These are phyloP conservation scores for Rhinogobius similis DNA, from an alignment of 2,113 vertebrate genomes.

Conservation along the genomic window DNA sequence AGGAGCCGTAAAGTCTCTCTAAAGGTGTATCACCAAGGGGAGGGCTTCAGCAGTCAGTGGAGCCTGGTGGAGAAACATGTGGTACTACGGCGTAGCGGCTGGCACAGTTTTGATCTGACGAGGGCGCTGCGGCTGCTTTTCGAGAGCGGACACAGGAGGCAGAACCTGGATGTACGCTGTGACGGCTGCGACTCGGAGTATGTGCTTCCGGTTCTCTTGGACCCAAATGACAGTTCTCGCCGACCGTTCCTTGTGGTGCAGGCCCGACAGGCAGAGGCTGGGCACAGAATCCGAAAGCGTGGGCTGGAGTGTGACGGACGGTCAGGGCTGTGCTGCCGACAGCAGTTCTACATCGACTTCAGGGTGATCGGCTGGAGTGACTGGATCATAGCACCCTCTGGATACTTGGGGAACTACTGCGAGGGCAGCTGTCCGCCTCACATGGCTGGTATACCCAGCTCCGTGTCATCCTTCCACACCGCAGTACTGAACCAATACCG, in stretches of 20 bases:
- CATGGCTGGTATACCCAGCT: slow-evolving; percentile 93
- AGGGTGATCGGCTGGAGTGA: slow-evolving; percentile 98
- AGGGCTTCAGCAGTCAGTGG: slow-evolving; percentile 86
- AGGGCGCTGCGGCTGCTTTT: slow-evolving; percentile 89
- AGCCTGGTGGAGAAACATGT: slow-evolving; percentile 92
- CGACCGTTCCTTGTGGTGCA: slow-evolving; percentile 94
- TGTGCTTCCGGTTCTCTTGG: slow-evolving; percentile 85
- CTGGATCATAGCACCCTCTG: slow-evolving; percentile 98
- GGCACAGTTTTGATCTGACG: slow-evolving; percentile 94
- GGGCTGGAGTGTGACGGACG: slow-evolving; percentile 96
- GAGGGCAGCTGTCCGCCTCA: slow-evolving; percentile 96
- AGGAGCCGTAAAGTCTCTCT: slow-evolving; percentile 86
- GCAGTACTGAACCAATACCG: slow-evolving; percentile 98
- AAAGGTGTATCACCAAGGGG: slow-evolving; percentile 89
- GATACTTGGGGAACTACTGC: slow-evolving; percentile 98
- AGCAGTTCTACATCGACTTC: slow-evolving; percentile 99
- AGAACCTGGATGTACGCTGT: slow-evolving; percentile 93
- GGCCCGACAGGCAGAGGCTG: slow-evolving; percentile 84
- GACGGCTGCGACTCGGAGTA: slow-evolving; percentile 87
- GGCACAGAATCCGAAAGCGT: slow-evolving; percentile 91
- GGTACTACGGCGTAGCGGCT: slow-evolving; percentile 92
- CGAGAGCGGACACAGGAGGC: slow-evolving; percentile 86
- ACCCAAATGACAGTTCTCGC: slow-evolving; percentile 82
- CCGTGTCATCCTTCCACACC: slow-evolving; percentile 95
- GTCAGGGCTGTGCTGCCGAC: slow-evolving; percentile 92